A percentile compares a stretch with the other conserved stretches of the same genome.
Conservation (phyloP, 2,888 invertebrate genomes). For the Hipparchia sbordonii region DNA sequence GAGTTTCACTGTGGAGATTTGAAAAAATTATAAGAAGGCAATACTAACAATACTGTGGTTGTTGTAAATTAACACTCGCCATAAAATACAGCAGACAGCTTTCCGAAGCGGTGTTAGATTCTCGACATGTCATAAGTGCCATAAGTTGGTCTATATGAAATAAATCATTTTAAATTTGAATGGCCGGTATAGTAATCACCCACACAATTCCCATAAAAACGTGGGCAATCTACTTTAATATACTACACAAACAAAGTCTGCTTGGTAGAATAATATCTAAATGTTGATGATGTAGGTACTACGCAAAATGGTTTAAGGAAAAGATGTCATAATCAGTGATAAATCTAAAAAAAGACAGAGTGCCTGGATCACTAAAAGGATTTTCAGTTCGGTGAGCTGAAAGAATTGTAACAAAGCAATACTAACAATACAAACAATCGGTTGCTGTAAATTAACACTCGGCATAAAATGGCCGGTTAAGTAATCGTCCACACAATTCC, state of each 20-base stretch:
- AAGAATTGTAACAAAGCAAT: constrained; percentile 1
- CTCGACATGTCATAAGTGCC: too few species aligned
- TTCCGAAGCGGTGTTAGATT: too few species aligned
- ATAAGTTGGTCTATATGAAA: too few species aligned
- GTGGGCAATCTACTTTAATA: constrained; percentile 53
- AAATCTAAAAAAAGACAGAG: not conserved
- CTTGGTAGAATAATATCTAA: too few species aligned
- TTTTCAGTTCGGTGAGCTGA: not conserved
- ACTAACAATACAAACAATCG: constrained; percentile 43
- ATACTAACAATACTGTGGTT: constrained; percentile 29
- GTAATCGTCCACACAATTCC: constrained; percentile 58
- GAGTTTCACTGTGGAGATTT: not conserved
- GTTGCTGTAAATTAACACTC: constrained; percentile 46
- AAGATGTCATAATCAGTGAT: not conserved
- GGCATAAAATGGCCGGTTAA: constrained; percentile 49
- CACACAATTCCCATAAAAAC: constrained; percentile 63
- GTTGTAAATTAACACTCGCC: constrained; percentile 46
- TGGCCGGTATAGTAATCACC: constrained; percentile 53
- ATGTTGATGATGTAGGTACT: too few species aligned
- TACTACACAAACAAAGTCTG: too few species aligned
- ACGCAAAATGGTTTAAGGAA: too few species aligned
- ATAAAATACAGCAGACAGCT: constrained; percentile 36
- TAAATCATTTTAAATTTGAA: constrained; percentile 14
- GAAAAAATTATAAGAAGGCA: constrained; percentile 1
- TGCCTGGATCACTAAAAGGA: not conserved